Conservation (phyloP, 2,888 invertebrate genomes). For the Noctua janthe region DNA sequence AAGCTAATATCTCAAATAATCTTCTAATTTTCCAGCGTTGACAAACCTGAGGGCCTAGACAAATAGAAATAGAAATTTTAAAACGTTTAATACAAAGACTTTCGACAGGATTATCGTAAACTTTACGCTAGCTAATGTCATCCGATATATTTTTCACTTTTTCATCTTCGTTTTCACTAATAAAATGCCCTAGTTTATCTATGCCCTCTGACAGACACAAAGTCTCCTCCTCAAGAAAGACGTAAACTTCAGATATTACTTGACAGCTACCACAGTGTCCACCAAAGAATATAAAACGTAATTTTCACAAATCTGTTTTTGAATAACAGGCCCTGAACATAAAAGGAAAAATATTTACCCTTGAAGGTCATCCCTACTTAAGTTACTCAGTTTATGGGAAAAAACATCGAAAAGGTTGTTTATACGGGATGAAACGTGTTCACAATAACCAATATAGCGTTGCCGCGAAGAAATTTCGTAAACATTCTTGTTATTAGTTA, state of each 20-base stretch:
- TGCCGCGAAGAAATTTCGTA: background rate
- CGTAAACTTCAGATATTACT: background rate
- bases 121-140: background rate
- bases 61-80: no score
- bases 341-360: conserved; percentile 43
- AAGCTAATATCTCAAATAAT: no score
- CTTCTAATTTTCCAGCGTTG: no score
- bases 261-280: background rate
- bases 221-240: background rate
- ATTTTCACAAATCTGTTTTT: conserved; percentile 18
- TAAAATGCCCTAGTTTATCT: background rate
- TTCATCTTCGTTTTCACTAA: background rate
- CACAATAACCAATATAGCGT: conserved; percentile 20
- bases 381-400: conserved; percentile 29
- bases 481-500: conserved; percentile 20
- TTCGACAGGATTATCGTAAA: background rate
- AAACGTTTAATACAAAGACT: background rate
- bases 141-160: background rate
- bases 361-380: conserved; percentile 27
- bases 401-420: conserved; percentile 32
- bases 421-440: conserved; percentile 25
- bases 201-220: background rate
- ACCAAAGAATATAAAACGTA: background rate
- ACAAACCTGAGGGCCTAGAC: no score
- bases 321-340: conserved; percentile 15